A percentile compares a stretch with the other conserved stretches of the same genome.
These are phyloP conservation scores for Pomatorhinus ruficollis DNA, from an alignment of 2,113 vertebrate genomes.

Conservation along the genomic window DNA sequence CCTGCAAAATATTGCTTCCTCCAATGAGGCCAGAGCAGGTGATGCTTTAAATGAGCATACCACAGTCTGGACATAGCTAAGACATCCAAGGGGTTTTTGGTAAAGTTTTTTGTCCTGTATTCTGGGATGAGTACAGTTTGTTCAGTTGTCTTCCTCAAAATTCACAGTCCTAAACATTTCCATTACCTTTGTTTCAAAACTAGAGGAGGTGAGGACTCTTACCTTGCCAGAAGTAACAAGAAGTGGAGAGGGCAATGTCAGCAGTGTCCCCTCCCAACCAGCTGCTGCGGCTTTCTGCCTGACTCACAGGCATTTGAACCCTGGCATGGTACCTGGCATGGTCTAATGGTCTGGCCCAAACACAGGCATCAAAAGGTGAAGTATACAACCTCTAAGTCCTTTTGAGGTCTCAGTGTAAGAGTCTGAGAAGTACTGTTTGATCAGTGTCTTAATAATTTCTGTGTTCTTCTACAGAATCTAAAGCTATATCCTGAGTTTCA, in stretches of 20 bases:
- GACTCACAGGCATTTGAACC: rapidly evolving
- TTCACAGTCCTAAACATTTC: not conserved
- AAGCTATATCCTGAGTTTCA: not conserved
- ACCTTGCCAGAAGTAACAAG: not conserved
- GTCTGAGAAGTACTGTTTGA: not conserved
- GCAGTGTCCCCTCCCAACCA: not conserved
- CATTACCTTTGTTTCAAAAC: not conserved
- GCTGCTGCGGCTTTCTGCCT: not conserved
- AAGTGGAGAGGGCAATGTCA: not conserved
- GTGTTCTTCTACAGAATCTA: not conserved
- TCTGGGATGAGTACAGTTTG: not conserved
- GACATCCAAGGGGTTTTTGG: not conserved
- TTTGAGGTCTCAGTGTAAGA: not conserved
- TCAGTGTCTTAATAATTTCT: not conserved
- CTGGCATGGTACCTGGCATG: too few relatives aligned
- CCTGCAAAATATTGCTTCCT: not conserved
- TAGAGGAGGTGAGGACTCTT: not conserved
- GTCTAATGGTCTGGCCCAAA: not conserved
- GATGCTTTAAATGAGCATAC: not conserved
- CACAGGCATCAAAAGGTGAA: not conserved
- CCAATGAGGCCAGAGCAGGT: not conserved
- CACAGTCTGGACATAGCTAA: not conserved
- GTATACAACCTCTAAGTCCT: not conserved
- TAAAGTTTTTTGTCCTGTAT: not conserved
- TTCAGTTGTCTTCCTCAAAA: not conserved